Conservation (phyloP, 2,797 vertebrate genomes). For the Phoeniculus purpureus region DNA sequence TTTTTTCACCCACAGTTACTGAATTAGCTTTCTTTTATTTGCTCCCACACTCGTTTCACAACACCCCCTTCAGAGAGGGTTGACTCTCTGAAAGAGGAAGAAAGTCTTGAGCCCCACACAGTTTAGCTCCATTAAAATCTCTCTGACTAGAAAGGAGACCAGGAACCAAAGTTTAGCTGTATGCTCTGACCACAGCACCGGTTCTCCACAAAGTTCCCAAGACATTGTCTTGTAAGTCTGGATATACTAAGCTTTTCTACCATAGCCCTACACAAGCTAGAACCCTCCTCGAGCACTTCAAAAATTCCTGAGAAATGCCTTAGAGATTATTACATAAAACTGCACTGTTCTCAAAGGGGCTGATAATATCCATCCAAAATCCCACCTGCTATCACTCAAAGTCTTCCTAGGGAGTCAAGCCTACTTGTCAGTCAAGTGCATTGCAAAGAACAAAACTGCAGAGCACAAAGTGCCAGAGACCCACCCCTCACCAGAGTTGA, state of each 20-base stretch:
- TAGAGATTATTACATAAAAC: background rate
- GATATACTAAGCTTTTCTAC: background rate
- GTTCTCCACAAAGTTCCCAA: background rate
- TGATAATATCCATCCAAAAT: background rate
- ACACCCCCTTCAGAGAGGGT: background rate
- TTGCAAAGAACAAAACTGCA: background rate
- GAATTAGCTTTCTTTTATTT: background rate
- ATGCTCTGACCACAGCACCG: too few species aligned
- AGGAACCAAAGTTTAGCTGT: background rate
- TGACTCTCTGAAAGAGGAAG: background rate
- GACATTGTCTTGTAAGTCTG: background rate
- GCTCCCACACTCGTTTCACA: background rate
- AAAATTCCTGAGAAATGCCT: background rate
- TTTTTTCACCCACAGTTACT: background rate
- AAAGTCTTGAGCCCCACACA: background rate
- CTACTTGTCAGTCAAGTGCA: background rate
- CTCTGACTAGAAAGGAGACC: background rate
- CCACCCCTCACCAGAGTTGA: background rate
- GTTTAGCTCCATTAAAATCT: background rate
- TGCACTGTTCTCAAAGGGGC: background rate
- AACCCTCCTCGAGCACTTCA: background rate
- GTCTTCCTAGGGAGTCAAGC: background rate
- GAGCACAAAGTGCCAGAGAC: background rate
- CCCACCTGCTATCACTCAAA: background rate
- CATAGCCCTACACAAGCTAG: background rate